A percentile compares a stretch with the other conserved stretches of the same genome.
These are phyloP conservation scores for Hycleus phaleratus DNA, from an alignment of 1,140 invertebrate genomes.

Conservation along the genomic window DNA sequence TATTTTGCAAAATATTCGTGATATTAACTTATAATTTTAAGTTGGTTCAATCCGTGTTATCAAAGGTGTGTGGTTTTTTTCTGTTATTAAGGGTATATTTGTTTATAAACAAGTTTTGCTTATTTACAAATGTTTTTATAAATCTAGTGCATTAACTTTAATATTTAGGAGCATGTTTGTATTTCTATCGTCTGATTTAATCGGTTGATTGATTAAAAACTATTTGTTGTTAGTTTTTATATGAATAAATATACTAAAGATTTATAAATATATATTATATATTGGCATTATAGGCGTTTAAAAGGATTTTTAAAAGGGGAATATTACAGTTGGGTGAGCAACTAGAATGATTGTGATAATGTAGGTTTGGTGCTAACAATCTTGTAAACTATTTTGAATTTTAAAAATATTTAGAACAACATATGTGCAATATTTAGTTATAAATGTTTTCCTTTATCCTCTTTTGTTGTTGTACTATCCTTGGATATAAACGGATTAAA, in stretches of 20 bases:
- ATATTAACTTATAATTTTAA: too few relatives aligned
- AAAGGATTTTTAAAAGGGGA: too few relatives aligned
- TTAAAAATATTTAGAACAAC: constrained; percentile 13
- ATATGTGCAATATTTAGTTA: constrained; percentile 34
- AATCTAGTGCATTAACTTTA: not conserved
- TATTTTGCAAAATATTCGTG: too few relatives aligned
- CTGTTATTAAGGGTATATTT: too few relatives aligned
- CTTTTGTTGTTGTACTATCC: constrained; percentile 7
- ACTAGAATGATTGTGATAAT: constrained; percentile 36
- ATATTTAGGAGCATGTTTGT: not conserved
- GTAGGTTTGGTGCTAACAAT: constrained; percentile 38
- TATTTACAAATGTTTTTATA: too few relatives aligned
- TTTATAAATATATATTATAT: constrained; percentile 14
- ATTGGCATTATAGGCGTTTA: constrained; percentile 23
- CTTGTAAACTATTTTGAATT: constrained; percentile 2
- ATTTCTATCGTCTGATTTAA: not conserved
- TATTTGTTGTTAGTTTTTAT: constrained; percentile 32
- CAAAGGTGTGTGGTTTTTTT: too few relatives aligned
- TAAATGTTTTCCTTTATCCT: constrained; percentile 7
- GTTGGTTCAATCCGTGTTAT: too few relatives aligned
- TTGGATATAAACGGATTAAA: constrained; percentile 9
- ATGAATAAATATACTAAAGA: constrained; percentile 31
- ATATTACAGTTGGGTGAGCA: constrained; percentile 23
- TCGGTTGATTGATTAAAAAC: constrained; percentile 3
- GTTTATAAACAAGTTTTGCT: too few relatives aligned